phyloP scores from a whole-genome alignment of 35 echinoderm and acorn worm species.

The Strongylocentrotus purpuratus region DNA sequence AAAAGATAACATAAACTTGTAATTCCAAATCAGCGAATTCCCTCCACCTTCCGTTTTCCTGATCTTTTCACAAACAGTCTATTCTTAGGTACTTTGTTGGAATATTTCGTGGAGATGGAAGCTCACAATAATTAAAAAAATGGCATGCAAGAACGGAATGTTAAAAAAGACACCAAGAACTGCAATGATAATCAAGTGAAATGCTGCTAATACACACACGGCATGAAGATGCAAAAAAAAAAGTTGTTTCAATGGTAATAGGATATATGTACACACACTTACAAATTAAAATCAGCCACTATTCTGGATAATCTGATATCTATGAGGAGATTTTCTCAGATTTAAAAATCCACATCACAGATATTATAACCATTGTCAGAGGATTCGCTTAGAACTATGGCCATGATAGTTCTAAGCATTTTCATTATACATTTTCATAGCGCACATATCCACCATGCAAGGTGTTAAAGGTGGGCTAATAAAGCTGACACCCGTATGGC shows the following conservation, averaged over 20 bases:
- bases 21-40: not conserved
- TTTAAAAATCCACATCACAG: too few relatives aligned
- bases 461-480: too few relatives aligned
- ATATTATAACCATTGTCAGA: too few relatives aligned
- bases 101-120: not conserved
- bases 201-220: not conserved
- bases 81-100: not conserved
- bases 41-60: not conserved
- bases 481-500: too few relatives aligned
- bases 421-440: too few relatives aligned
- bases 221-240: not conserved
- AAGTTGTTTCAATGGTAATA: not conserved
- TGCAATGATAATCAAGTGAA: not conserved
- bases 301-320: too few relatives aligned
- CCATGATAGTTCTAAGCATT: too few relatives aligned
- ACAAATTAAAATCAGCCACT: not conserved
- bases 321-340: too few relatives aligned
- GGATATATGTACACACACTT: not conserved
- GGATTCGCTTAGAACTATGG: too few relatives aligned
- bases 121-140: not conserved
- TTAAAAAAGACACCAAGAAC: not conserved
- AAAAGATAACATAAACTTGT: not conserved
- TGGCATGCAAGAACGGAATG: not conserved
- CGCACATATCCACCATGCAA: too few relatives aligned
- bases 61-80: not conserved